Evolutionary conservation across 1,140 invertebrate species (phyloP).

Genomic region (Rhopalosiphum maidis): DNA sequence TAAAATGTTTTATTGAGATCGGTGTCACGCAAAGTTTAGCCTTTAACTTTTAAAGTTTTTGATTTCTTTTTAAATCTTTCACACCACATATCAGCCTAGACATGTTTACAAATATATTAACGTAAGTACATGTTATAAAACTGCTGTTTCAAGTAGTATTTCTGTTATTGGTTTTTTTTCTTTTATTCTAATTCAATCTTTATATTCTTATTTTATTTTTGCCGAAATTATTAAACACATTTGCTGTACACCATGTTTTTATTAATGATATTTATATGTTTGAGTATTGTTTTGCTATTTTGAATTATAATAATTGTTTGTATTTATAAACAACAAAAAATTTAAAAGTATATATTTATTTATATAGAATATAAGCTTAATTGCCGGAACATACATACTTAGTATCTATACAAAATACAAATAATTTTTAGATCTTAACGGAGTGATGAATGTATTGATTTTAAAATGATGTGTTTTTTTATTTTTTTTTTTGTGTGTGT

Average conservation of each 20-base stretch:
- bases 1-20: neutral
- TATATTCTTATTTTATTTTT: no score
- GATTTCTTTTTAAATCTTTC: neutral
- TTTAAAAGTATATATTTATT: neutral
- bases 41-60: neutral
- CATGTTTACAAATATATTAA: neutral
- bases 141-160: neutral
- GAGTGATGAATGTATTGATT: no score
- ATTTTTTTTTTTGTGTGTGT: no score
- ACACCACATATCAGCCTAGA: neutral
- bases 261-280: no score
- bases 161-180: neutral
- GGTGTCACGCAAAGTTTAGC: neutral
- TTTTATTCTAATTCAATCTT: no score
- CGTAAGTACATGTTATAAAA: neutral
- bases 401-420: neutral
- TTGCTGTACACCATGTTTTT: no score
- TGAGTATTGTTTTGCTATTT: no score
- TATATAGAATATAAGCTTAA: neutral
- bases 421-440: neutral
- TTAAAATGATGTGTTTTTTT: no score
- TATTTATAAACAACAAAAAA: neutral
- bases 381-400: neutral
- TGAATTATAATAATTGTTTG: no score
- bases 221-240: no score